phyloP scores from a whole-genome alignment of 2,113 vertebrate genomes.

The Plecturocebus donacophilus region DNA sequence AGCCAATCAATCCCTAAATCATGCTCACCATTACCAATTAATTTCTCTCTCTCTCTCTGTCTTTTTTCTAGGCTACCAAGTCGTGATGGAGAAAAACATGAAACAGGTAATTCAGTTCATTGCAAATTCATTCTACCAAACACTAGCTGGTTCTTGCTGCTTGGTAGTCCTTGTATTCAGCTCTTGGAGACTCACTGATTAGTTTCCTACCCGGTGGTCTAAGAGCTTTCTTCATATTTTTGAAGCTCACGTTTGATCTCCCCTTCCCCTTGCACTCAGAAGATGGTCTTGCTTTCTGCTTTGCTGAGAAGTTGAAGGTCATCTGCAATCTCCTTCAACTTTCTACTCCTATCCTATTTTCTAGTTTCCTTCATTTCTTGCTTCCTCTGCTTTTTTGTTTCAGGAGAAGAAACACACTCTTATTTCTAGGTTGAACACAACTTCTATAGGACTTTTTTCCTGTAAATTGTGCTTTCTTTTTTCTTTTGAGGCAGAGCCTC shows the following conservation, averaged over 20 bases:
- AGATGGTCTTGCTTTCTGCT: not conserved
- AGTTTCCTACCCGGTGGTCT: slow-evolving; percentile 32
- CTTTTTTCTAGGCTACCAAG: not conserved
- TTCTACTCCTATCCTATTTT: not conserved
- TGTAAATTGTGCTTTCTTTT: not conserved
- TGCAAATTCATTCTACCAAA: not conserved
- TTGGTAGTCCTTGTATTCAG: slow-evolving; percentile 23
- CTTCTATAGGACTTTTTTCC: not conserved
- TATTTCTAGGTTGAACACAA: not conserved
- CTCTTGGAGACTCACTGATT: not conserved
- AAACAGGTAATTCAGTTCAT: not conserved
- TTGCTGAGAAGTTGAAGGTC: not conserved
- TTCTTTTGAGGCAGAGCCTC: too few relatives aligned
- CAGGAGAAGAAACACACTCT: not conserved
- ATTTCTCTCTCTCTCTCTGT: not conserved
- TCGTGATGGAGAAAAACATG: not conserved
- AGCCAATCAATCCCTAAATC: not conserved
- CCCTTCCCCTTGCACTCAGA: not conserved
- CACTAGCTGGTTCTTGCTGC: not conserved
- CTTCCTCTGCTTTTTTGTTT: not conserved
- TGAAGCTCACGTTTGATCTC: not conserved
- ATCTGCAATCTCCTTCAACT: not conserved
- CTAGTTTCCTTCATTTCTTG: not conserved
- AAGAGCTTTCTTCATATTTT: not conserved
- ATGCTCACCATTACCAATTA: not conserved